Evolutionary conservation across 1,140 invertebrate species (phyloP).

Genomic region (Watersipora subatra): DNA sequence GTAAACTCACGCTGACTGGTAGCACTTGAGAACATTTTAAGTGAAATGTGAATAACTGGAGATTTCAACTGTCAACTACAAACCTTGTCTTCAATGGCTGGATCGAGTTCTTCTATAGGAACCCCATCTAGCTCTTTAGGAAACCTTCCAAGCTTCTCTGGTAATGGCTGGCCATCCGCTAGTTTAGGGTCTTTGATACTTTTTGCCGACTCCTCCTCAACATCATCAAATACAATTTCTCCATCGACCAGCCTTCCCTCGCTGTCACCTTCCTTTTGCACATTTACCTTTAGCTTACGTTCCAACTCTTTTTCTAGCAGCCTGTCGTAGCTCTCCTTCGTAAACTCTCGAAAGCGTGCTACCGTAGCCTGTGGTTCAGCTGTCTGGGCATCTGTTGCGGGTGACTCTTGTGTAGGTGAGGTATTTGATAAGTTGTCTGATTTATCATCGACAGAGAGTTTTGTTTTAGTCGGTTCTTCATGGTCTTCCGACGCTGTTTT

Average conservation of each 20-base stretch:
- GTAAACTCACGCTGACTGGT: too few relatives aligned
- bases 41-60: too few relatives aligned
- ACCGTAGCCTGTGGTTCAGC: too few relatives aligned
- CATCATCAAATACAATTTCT: conserved; percentile 30
- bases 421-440: too few relatives aligned
- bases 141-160: conserved; percentile 21
- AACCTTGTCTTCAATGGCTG: conserved; percentile 88
- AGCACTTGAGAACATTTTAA: too few relatives aligned
- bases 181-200: conserved; percentile 21
- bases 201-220: conserved; percentile 10
- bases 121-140: conserved; percentile 46
- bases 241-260: conserved; percentile 33
- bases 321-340: not conserved
- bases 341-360: too few relatives aligned
- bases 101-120: conserved; percentile 86
- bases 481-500: too few relatives aligned
- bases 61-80: too few relatives aligned
- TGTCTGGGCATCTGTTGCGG: too few relatives aligned
- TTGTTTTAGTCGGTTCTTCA: too few relatives aligned
- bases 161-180: conserved; percentile 24
- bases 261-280: conserved; percentile 15
- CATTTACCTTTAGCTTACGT: conserved; percentile 5
- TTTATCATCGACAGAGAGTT: too few relatives aligned
- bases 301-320: conserved; percentile 7
- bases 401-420: too few relatives aligned